Evolutionary conservation across 2,888 invertebrate genomes (phyloP).

Genomic region (Pollenia labialis): DNA sequence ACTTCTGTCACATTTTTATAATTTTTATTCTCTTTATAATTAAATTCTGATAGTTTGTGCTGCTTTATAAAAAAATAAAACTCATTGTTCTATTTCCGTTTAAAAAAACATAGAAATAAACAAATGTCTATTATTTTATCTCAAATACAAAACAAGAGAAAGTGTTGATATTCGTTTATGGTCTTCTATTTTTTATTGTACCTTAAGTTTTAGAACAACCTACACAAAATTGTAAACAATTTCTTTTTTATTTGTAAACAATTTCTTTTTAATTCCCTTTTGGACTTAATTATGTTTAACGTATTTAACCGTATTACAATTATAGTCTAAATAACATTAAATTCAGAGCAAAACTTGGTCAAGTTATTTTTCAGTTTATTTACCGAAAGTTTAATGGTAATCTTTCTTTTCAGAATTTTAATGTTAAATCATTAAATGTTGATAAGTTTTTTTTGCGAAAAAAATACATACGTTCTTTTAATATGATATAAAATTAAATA

Average conservation of each 20-base stretch:
- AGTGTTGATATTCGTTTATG: conserved; percentile 33
- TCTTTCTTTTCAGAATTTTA: conserved; percentile 2
- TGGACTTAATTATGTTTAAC: background rate
- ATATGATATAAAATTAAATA: background rate
- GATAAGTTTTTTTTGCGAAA: conserved; percentile 33
- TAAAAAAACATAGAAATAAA: background rate
- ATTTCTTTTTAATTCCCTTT: conserved; percentile 10
- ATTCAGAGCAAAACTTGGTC: background rate
- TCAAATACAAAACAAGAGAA: conserved; percentile 29
- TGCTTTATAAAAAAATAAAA: background rate
- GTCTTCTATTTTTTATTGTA: conserved; percentile 7
- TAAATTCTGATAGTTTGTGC: background rate
- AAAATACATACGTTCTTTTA: background rate
- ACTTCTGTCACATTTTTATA: background rate
- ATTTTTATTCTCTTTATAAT: background rate
- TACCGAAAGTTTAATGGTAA: conserved; percentile 21
- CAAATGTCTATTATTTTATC: conserved; percentile 5
- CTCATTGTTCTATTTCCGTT: conserved; percentile 1
- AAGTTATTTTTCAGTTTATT: background rate
- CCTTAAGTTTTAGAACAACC: background rate
- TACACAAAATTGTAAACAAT: background rate
- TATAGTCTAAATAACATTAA: conserved; percentile 59
- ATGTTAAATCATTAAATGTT: conserved; percentile 48
- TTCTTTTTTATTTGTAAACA: background rate
- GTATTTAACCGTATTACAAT: conserved; percentile 5